A percentile compares a stretch with the other conserved stretches of the same genome.
Conservation (phyloP, 2,113 vertebrate genomes). For the Syngnathoides biaculeatus region DNA sequence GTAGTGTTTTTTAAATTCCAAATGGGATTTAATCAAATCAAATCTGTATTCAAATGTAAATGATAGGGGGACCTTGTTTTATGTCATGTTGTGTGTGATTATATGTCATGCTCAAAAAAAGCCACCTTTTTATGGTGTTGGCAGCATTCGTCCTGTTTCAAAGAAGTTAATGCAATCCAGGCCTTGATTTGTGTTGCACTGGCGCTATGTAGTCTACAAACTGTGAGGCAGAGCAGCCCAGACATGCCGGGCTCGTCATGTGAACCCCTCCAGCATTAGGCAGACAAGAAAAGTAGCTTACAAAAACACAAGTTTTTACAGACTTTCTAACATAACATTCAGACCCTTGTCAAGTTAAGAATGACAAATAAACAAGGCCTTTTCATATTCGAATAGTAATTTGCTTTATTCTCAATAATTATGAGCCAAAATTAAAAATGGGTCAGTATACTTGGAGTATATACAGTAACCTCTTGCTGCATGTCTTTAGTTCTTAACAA, state of each 20-base stretch:
- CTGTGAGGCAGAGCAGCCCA: conserved; percentile 47
- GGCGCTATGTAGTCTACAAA: conserved; percentile 48
- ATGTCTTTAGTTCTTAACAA: conserved; percentile 15
- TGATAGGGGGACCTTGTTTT: conserved; percentile 23
- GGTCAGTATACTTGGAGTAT: conserved; percentile 28
- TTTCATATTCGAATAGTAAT: conserved; percentile 3
- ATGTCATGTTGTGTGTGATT: conserved; percentile 25
- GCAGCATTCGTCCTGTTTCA: conserved; percentile 42
- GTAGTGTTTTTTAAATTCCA: neutral
- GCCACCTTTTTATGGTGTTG: conserved; percentile 34
- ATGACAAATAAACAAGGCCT: conserved; percentile 11
- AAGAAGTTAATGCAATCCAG: conserved; percentile 47
- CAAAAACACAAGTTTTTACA: conserved; percentile 33
- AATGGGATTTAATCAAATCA: neutral
- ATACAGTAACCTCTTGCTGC: conserved; percentile 9
- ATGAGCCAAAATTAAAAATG: conserved; percentile 27
- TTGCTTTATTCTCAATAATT: conserved; percentile 27
- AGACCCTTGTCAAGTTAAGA: conserved; percentile 27
- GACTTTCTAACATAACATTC: conserved; percentile 30
- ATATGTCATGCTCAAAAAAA: conserved; percentile 14
- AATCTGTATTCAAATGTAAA: neutral
- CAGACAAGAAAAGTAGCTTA: conserved; percentile 51
- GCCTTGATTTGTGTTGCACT: conserved; percentile 40
- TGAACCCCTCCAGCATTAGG: conserved; percentile 55
- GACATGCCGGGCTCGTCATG: conserved; percentile 54